Evolutionary conservation across 2,888 invertebrate species (phyloP), one percentile per base, ranked within the genome.

Genomic region (Himalopsyche tibetana): DNA sequence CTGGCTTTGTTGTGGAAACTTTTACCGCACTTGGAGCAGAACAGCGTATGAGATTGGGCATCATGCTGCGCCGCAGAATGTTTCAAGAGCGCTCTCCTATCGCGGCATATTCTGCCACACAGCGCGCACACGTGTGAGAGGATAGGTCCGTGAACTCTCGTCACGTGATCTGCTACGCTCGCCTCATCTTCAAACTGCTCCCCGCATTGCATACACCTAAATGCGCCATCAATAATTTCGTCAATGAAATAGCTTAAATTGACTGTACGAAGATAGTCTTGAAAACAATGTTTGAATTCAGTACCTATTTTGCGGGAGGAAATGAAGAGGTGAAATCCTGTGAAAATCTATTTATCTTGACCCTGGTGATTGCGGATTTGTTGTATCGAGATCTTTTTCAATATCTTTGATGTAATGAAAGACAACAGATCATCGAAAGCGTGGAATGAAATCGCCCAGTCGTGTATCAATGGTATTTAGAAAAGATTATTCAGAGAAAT

Each of bases 1-100:
- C 93, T 92, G 0, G 95, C 95, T 90, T 95, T 95, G 90, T 95
- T 96, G 89, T 95, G 95, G 90, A 96, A 96, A 87, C 94, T 95
- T 90, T 96, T 96, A 55, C 94, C 94, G 90, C 96, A 96, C 89
- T 95, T 95, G 17, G 94, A 94, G 90, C 96, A 96, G 89, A 90
- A 94, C 94, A 89, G 93, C 93, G 90, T 94, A 94, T 89, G 95
- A 95, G 51, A 94, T 93, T 40, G 85, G 40, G 87, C 45, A 15
- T 88, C 85, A 56, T 88, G 88, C 55, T 86, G 87, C 4, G 87
- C 80, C 45, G 85, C 84, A 1, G 95, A 94, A 90, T 96, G 96
- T 90, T 95, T 95, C 87, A 95, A 91, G 80, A 96, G 91, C 15
- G 95, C 94, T 86, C 95, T 93, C 15, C 94, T 93, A 90, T 96